Evolutionary conservation across 2,888 invertebrate species (phyloP), one percentile per base, ranked within the genome.

Genomic region (Callyntrura guangdongensis): DNA sequence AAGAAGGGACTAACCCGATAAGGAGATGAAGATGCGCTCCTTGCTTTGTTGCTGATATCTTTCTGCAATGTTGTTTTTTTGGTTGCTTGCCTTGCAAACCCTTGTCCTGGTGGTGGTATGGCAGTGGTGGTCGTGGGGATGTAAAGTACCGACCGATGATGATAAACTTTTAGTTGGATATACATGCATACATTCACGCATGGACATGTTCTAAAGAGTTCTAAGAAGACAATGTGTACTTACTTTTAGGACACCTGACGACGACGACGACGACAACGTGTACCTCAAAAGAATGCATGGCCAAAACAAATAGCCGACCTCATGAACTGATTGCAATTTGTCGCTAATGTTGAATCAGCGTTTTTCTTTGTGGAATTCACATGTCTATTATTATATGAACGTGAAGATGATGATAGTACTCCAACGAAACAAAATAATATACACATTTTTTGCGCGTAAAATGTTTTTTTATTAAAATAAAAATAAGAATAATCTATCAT

Each of bases 241-340:
- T 77, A 6, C 36, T 36, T 36, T 22, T 20, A 17, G 17, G 8
- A 12, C 11, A 20, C 9, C 22, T 74, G 47, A 36, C 36, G 3
- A 36, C 36, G 36, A 36, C 20, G 17, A 12, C 47, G 47, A 36
- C 36, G 3, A 36, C 36, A 6, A 36, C 20, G 17, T 45, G 77
- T 77, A 77, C 53, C 47, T 56, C 27, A 25, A 56, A 59, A 36
- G 56, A 81, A 81, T 81, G 81, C 81, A 81, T 59, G 81, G 74
- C 22, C 74, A 49, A 8, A 20, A 45, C 20, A 20, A 74, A 36
- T 36, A 36, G 45, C 64, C 83, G 83, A 86, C 86, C 86, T 86
- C 86, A 56, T 86, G 86, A 86, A 86, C 86, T 86, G 86, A 86
- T 81, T 81, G 81, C 81, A 56, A 74, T 81, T 59, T 81, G 81